A percentile compares a stretch with the other conserved stretches of the same genome.
phyloP scores from a whole-genome alignment of 1,140 invertebrate species.

The Platorchestia sp. region DNA sequence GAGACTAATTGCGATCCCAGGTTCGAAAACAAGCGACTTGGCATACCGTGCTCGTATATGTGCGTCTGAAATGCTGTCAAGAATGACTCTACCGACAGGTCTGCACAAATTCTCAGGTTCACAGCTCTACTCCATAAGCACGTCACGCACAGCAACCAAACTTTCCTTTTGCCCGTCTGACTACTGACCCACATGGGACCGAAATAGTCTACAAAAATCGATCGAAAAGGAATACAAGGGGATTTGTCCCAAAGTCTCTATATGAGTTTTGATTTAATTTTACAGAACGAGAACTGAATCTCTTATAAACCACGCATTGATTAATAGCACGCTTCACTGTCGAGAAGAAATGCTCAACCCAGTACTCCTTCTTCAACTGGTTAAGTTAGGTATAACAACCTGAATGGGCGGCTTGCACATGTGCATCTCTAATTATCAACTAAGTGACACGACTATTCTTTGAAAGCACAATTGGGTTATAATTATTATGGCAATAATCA shows the following conservation, averaged over 20 bases:
- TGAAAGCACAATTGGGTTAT: neutral
- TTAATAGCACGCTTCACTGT: neutral
- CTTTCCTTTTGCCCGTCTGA: neutral
- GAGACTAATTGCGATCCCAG: neutral
- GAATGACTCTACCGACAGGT: neutral
- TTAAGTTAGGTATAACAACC: neutral
- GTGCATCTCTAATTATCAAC: neutral
- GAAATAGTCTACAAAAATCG: neutral
- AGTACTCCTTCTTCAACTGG: neutral
- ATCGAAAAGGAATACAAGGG: neutral
- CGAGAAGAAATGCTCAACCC: neutral
- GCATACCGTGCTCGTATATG: constrained; percentile 2
- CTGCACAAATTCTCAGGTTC: neutral
- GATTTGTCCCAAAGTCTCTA: neutral
- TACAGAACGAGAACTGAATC: neutral
- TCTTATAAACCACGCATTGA: neutral
- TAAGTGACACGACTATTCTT: neutral
- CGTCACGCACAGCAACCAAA: constrained; percentile 26
- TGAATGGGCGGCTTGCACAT: neutral
- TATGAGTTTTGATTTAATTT: constrained; percentile 1
- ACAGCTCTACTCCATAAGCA: constrained; percentile 54
- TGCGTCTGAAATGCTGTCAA: constrained; percentile 6
- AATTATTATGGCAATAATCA: too few species aligned
- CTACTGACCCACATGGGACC: neutral
- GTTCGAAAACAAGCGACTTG: neutral